These are phyloP conservation scores for Gnathonemus echidnorhynchus DNA, from an alignment of 2,113 vertebrate genomes.

Conservation along the genomic window DNA sequence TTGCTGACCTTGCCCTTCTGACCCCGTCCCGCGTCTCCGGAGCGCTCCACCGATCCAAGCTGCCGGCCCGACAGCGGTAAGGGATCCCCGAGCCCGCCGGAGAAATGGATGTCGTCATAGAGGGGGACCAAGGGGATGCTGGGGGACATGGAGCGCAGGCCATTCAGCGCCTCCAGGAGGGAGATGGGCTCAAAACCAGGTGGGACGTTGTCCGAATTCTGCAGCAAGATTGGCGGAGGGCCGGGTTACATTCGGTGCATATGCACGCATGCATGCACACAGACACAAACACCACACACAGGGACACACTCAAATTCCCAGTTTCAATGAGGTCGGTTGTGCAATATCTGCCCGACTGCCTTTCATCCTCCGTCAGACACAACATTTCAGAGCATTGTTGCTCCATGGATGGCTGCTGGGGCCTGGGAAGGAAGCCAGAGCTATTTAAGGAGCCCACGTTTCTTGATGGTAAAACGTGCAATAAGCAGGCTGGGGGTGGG, in stretches of 20 bases:
- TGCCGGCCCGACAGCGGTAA: constrained; percentile 54
- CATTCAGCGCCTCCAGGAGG: constrained; percentile 75
- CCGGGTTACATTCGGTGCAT: background rate
- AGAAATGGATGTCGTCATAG: constrained; percentile 74
- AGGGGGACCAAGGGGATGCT: constrained; percentile 71
- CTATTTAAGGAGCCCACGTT: constrained; percentile 6
- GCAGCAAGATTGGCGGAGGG: background rate
- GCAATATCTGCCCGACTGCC: background rate
- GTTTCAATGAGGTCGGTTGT: background rate
- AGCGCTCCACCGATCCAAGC: constrained; percentile 49
- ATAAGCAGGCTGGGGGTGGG: background rate
- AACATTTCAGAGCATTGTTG: background rate
- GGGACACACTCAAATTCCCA: background rate
- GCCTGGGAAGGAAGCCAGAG: background rate
- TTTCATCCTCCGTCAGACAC: background rate
- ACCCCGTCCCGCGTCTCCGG: constrained; percentile 51
- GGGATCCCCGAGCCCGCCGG: constrained; percentile 58
- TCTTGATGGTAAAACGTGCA: background rate
- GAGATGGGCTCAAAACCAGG: constrained; percentile 80
- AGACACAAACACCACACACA: background rate
- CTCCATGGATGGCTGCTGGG: background rate
- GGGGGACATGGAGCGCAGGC: constrained; percentile 65
- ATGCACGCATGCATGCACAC: background rate
- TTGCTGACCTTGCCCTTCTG: constrained; percentile 68
- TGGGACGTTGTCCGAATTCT: constrained; percentile 76